Percentiles rank a stretch among this genome's conserved stretches.
phyloP scores from a whole-genome alignment of 2,113 vertebrate species.

The Odontophorus gujanensis region DNA sequence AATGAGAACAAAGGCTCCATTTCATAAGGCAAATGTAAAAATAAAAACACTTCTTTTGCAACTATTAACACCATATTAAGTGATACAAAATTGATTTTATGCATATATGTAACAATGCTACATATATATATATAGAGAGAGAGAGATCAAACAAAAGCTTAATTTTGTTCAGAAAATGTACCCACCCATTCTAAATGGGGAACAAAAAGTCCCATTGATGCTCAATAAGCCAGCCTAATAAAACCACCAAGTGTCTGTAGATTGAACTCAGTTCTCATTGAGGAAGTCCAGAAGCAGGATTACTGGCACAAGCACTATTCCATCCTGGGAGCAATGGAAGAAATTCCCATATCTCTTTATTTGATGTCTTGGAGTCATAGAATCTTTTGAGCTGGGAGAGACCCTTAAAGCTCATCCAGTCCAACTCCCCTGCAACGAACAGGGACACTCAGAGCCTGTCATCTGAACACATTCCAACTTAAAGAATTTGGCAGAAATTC shows the following conservation, averaged over 20 bases:
- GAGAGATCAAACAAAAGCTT: background rate
- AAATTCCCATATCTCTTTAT: accelerated
- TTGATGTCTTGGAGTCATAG: accelerated
- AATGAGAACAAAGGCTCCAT: background rate
- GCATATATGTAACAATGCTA: background rate
- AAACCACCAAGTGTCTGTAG: background rate
- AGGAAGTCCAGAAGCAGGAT: background rate
- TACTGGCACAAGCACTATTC: accelerated
- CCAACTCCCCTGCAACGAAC: too few species aligned
- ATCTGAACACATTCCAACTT: background rate
- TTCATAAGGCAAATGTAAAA: background rate
- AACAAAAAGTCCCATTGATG: background rate
- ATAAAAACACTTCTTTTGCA: background rate
- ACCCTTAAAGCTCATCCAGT: too few species aligned
- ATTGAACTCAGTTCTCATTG: background rate
- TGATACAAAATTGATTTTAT: background rate
- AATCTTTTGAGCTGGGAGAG: too few species aligned
- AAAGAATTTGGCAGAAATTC: background rate
- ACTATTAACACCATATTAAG: background rate
- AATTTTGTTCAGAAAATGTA: background rate
- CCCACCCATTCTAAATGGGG: background rate
- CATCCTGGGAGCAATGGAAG: accelerated
- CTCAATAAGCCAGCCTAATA: background rate
- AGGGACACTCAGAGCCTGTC: background rate
- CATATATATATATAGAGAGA: too few species aligned